These are phyloP conservation scores for Drosophila ogumai DNA, from an alignment of 1,140 invertebrate species.

Conservation along the genomic window DNA sequence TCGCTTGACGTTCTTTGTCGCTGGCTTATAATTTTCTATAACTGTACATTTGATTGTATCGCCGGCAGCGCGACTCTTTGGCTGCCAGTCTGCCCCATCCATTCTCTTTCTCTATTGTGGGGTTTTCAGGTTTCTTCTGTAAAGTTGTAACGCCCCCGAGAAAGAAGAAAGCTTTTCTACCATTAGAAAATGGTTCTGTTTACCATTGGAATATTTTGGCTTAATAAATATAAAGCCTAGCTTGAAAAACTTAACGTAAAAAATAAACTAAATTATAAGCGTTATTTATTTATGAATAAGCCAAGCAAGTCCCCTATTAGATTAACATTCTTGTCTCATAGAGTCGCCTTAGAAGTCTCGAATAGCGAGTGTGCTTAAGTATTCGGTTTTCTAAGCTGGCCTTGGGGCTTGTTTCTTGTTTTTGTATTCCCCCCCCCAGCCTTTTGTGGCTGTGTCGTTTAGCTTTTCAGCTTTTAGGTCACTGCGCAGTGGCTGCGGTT, in stretches of 20 bases:
- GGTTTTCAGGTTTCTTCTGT: conserved; percentile 8
- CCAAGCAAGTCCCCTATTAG: neutral
- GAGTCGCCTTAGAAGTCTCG: neutral
- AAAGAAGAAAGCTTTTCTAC: neutral
- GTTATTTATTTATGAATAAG: neutral
- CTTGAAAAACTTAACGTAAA: neutral
- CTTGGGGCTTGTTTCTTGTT: conserved; percentile 20
- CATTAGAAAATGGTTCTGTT: neutral
- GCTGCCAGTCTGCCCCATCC: conserved; percentile 26
- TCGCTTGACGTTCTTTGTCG: conserved; percentile 59
- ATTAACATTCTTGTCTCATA: conserved; percentile 2
- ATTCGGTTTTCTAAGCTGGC: conserved; percentile 30
- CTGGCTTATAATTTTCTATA: conserved; percentile 75
- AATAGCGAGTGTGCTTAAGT: conserved; percentile 14
- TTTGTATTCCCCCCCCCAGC: conserved; percentile 23
- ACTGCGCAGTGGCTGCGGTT: conserved; percentile 51
- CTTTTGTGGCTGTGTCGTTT: conserved; percentile 18
- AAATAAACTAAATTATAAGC: neutral
- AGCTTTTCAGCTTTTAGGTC: conserved; percentile 57
- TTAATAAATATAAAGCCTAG: neutral
- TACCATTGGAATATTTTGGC: neutral
- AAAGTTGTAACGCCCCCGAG: conserved; percentile 14
- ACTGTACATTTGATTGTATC: conserved; percentile 69
- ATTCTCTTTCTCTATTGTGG: conserved; percentile 14
- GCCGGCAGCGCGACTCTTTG: conserved; percentile 22